Evolutionary conservation across 1,140 invertebrate species (phyloP), one percentile per base, ranked within the genome.

Genomic region (Anastatus disparis): DNA sequence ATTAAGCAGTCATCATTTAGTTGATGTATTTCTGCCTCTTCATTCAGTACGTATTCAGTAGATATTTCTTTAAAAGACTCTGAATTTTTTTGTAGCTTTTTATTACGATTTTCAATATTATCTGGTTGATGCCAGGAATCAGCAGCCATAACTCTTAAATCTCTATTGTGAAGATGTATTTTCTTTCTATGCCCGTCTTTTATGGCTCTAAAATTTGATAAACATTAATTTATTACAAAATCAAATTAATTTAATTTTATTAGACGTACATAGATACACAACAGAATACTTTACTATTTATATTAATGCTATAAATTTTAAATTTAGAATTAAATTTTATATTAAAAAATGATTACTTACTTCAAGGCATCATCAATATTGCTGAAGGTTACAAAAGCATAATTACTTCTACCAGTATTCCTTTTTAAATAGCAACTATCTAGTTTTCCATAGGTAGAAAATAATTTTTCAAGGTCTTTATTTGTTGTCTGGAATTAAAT

Each of bases 61-160:
- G 8, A 24, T 17, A 42, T 26, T 62, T 40, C 74, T n/a, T 69
- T 35, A 2, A 20, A 46, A 27, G 2, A 22, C 35, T 63, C 66
- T 15, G 35, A 20, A 10, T 59, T 65, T 63, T 70, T 78, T 38
- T 38, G 29, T 35, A 31, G 27, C 52, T 62, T 78, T 65, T 78
- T 79, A 53, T 74, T 75, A 74, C 75, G 76, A 73, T 79, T 77
- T 66, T 83, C 79, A 46, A 80, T 71, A 46, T 73, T 83, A 31
- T 84, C 83, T 12, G 84, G 84, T 67, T 86, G 84, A 74, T 86
- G 82, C 84, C 84, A 86, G 26, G 83, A 79, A 69, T 86, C 82
- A 10, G 84, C 84, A 55, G 81, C 71, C 10, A 77, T 70, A 0
- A 86, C 79, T 73, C 77, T 76, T 20, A 86, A 73, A 38, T 81